Conservation (phyloP, 2,888 invertebrate species). For the Eilema griseolum region DNA sequence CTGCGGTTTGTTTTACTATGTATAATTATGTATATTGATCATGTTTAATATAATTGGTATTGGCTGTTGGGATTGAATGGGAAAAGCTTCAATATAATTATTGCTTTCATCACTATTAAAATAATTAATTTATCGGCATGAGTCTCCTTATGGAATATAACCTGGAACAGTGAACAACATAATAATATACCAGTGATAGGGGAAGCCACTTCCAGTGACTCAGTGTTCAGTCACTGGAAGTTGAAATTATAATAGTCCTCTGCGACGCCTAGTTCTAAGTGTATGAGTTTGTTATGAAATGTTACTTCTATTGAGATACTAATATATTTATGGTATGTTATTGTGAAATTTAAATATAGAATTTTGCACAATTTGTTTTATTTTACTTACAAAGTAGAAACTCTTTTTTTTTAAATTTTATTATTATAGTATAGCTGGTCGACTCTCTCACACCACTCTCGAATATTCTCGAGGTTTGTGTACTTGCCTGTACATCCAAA, state of each 20-base stretch:
- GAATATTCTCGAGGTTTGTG: too few relatives aligned
- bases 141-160: not conserved
- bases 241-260: not conserved
- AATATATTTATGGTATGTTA: constrained; percentile 26
- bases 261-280: constrained; percentile 26
- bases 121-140: not conserved
- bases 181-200: not conserved
- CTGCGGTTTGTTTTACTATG: not conserved
- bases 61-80: not conserved
- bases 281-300: constrained; percentile 29
- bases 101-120: not conserved
- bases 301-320: constrained; percentile 30
- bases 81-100: not conserved
- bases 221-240: not conserved
- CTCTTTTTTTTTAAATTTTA: not conserved
- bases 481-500: too few relatives aligned
- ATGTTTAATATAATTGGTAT: not conserved
- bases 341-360: constrained; percentile 46
- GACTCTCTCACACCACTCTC: too few relatives aligned
- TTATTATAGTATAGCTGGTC: too few relatives aligned
- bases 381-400: not conserved
- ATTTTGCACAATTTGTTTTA: constrained; percentile 22
- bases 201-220: not conserved
- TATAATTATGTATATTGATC: not conserved
- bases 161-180: too few relatives aligned